A percentile compares a stretch with the other conserved stretches of the same genome.
phyloP scores from a whole-genome alignment of 2,113 vertebrate genomes.

The Cnemophilus loriae region DNA sequence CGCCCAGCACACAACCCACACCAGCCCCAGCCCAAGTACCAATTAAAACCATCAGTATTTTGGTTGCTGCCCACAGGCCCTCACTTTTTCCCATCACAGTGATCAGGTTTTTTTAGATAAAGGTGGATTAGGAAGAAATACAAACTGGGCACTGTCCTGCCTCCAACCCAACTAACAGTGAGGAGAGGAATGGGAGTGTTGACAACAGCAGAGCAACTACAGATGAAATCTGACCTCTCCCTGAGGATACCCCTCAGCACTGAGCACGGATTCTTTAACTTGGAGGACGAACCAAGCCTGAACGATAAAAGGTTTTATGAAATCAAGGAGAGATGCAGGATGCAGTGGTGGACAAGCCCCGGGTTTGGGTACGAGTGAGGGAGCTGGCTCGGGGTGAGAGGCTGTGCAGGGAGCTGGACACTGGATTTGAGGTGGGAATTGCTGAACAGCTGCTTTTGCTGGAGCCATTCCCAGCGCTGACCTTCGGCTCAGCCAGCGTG shows the following conservation, averaged over 20 bases:
- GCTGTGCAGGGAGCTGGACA: not conserved
- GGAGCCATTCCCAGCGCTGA: not conserved
- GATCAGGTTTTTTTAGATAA: not conserved
- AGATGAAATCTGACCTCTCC: not conserved
- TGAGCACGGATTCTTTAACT: not conserved
- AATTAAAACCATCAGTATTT: no score
- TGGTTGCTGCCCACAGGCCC: not conserved
- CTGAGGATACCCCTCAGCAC: not conserved
- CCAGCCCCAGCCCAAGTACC: not conserved
- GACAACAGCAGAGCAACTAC: not conserved
- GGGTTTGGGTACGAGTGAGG: not conserved
- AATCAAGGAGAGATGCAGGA: not conserved
- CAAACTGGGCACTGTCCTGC: not conserved
- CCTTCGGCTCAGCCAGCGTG: not conserved
- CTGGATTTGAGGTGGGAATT: not conserved
- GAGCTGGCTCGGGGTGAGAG: not conserved
- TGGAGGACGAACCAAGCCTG: not conserved
- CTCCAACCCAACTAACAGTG: accelerated
- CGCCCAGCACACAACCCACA: accelerated
- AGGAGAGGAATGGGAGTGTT: not conserved
- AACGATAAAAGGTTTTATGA: accelerated
- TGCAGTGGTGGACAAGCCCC: not conserved
- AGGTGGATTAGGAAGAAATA: not conserved
- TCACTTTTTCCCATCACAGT: not conserved
- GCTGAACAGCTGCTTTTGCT: not conserved